Base-by-base conservation (phyloP, 2,113 vertebrate species). In the Rhabdornis inornatus region DNA sequence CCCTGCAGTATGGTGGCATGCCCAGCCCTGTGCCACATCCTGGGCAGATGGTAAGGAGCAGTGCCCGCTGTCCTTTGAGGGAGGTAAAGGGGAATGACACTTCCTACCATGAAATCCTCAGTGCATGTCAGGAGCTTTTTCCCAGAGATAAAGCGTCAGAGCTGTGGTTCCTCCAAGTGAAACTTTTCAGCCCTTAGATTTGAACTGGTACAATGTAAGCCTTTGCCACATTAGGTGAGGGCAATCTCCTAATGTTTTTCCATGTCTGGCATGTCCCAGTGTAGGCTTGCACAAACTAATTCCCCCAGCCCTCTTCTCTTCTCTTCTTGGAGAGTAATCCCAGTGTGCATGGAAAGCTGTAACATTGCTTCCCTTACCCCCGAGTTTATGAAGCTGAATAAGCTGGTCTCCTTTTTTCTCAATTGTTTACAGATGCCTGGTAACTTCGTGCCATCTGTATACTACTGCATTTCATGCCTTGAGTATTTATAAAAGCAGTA, bases 1-100 rank as follows among this genome's bases (percentile, higher is more conserved):
- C 96, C 31, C 97, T 98, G 77, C 98, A 97, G n/a, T 98, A 96
- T 1, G 79, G 97, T 0, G 94, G 98, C 69, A 97, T 97, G 94
- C 96, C 98, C 66, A 96, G 65, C 87, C 97, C 96, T 13, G 87
- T 97, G 42, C 93, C 97, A 23, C 95, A 97, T 82, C 90, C 97
- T 4, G 74, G 87, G 31, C 97, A 97, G 87, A 97, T 97, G 97
- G 98, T 97, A 94, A 98, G 97, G 55, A 90, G 28, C 35, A 52
- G 12, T 39, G 52, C 57, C 92, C 64, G 68, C 31, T 77, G 11
- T 37, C 57, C 70, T 86, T 53, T 39, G 35, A 79, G 47, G 47
- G 60, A 72, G 13, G 11, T 16, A 45, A 53, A 42, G 35, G 30
- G 53, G 10, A 70, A 23, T 11, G 37, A 35, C 79, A 33, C 30